Evolutionary conservation across 2,113 vertebrate species (phyloP).

Genomic region (Sisor rabdophorus): DNA sequence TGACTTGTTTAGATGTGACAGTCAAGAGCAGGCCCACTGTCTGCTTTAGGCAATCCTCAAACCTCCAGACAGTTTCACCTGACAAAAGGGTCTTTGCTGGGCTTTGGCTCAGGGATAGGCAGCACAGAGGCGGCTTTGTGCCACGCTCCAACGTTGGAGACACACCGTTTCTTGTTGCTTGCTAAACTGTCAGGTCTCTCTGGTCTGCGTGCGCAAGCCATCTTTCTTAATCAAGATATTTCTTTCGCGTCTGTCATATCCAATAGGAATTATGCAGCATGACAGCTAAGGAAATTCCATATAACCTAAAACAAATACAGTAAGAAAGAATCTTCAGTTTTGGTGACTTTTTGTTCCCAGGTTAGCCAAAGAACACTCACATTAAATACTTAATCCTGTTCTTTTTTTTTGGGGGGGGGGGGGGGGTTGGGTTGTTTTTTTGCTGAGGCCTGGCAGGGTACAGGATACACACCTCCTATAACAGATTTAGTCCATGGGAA

Average conservation of each 20-base stretch:
- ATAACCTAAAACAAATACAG: background rate
- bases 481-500: conserved; percentile 24
- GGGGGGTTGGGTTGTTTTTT: conserved; percentile 2
- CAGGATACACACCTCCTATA: conserved; percentile 11
- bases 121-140: conserved; percentile 54
- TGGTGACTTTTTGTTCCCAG: background rate
- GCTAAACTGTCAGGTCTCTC: conserved; percentile 44
- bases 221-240: conserved; percentile 33
- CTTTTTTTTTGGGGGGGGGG: no score
- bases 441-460: conserved; percentile 5
- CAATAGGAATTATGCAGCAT: background rate
- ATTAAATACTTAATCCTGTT: background rate
- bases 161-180: conserved; percentile 24
- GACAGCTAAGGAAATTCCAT: background rate
- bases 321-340: background rate
- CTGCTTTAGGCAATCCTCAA: conserved; percentile 46
- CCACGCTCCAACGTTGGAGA: conserved; percentile 31
- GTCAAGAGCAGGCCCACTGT: conserved; percentile 39
- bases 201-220: conserved; percentile 12
- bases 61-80: conserved; percentile 40
- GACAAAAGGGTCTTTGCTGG: conserved; percentile 48
- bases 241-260: conserved; percentile 11
- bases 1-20: conserved; percentile 39
- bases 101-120: conserved; percentile 18
- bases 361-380: background rate